These are phyloP conservation scores for Muscina levida DNA, from an alignment of 2,888 invertebrate species.

Conservation along the genomic window DNA sequence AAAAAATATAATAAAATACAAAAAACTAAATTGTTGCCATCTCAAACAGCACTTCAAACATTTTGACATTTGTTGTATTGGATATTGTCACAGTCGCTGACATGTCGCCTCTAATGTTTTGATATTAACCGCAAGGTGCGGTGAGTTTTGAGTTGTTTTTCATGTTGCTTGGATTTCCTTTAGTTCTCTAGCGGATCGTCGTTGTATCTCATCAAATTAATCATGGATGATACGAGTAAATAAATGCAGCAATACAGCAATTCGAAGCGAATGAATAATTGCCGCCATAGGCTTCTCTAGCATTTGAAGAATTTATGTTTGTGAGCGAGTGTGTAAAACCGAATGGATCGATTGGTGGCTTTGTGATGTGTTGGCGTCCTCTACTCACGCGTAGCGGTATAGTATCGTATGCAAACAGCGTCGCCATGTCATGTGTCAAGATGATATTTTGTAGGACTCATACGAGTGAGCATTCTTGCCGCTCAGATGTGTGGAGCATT, in stretches of 20 bases:
- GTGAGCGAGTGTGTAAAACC: conserved; percentile 26
- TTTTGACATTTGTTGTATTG: conserved; percentile 59
- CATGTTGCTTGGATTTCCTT: conserved; percentile 54
- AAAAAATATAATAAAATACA: neutral
- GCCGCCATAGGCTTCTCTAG: conserved; percentile 52
- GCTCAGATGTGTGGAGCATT: neutral
- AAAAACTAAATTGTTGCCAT: conserved; percentile 22
- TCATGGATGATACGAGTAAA: conserved; percentile 46
- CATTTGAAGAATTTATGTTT: conserved; percentile 58
- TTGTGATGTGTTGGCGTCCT: conserved; percentile 22
- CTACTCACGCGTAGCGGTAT: conserved; percentile 1
- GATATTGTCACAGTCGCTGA: conserved; percentile 64
- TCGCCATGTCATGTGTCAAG: conserved; percentile 69
- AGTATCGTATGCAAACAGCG: conserved; percentile 65
- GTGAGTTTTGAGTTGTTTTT: conserved; percentile 18
- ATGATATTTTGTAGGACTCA: conserved; percentile 63
- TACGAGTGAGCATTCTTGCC: conserved; percentile 2
- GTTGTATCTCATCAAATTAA: conserved; percentile 61
- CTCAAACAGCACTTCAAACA: conserved; percentile 46
- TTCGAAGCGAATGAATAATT: conserved; percentile 58
- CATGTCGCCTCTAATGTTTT: conserved; percentile 55
- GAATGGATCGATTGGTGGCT: conserved; percentile 18
- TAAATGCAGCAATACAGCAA: conserved; percentile 21
- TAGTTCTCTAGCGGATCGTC: conserved; percentile 45
- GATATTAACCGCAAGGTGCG: conserved; percentile 66